Conservation (phyloP, 2,888 invertebrate species). For the Tetranychus piercei region DNA sequence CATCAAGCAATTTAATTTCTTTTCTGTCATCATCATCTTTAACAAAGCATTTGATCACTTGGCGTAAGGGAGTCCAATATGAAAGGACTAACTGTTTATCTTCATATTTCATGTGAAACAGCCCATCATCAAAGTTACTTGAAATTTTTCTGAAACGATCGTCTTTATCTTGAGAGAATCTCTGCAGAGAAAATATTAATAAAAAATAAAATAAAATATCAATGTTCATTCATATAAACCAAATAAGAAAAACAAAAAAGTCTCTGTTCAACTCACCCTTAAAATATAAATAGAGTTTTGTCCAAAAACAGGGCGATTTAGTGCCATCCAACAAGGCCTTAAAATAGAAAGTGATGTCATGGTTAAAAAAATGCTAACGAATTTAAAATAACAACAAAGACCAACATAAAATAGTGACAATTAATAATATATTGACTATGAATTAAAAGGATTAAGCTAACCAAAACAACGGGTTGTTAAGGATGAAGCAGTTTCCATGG, state of each 20-base stretch:
- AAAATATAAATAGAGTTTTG: background rate
- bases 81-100: slow-evolving; percentile 11
- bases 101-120: slow-evolving; percentile 13
- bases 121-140: slow-evolving; percentile 11
- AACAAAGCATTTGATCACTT: slow-evolving; percentile 3
- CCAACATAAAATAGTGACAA: background rate
- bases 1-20: background rate
- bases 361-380: too few species aligned
- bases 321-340: background rate
- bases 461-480: background rate
- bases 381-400: background rate
- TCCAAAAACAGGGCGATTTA: background rate
- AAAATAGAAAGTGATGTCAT: background rate
- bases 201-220: background rate
- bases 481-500: background rate
- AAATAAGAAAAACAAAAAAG: background rate
- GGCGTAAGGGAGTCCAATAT: slow-evolving; percentile 15
- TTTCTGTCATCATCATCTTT: slow-evolving; percentile 9
- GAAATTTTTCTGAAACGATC: background rate
- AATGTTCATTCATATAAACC: background rate
- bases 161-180: background rate
- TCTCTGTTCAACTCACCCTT: background rate
- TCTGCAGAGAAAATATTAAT: background rate
- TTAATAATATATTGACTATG: background rate
- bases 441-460: background rate